A percentile compares a stretch with the other conserved stretches of the same genome.
Evolutionary conservation across 2,113 vertebrate species (phyloP).

Genomic region (Notechis scutatus): DNA sequence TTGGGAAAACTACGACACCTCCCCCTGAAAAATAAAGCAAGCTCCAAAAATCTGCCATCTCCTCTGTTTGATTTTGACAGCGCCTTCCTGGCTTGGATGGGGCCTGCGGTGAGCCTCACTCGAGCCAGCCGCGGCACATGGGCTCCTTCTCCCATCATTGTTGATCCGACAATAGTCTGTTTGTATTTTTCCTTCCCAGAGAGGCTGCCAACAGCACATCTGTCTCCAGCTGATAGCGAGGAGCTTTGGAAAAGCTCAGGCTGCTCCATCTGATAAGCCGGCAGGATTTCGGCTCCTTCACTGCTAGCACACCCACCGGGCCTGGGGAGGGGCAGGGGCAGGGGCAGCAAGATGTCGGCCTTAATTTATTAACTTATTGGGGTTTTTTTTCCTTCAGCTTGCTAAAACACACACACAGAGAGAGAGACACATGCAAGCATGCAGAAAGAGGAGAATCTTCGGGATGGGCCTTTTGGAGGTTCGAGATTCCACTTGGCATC

Average conservation of each 20-base stretch:
- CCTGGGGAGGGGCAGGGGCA: not conserved
- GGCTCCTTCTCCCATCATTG: slow-evolving; percentile 68
- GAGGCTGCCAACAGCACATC: slow-evolving; percentile 74
- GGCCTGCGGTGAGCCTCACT: slow-evolving; percentile 44
- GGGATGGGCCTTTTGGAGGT: too few species aligned
- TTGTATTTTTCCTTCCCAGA: slow-evolving; percentile 69
- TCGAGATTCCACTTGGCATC: not conserved
- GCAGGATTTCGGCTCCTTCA: slow-evolving; percentile 57
- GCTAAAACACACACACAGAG: not conserved
- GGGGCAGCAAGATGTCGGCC: not conserved
- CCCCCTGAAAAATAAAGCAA: not conserved
- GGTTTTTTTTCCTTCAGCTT: not conserved
- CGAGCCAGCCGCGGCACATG: slow-evolving; percentile 51
- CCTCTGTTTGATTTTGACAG: slow-evolving; percentile 51
- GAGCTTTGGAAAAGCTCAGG: slow-evolving; percentile 66
- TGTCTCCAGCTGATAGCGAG: slow-evolving; percentile 81
- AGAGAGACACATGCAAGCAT: rapidly evolving
- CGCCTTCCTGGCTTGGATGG: slow-evolving; percentile 58
- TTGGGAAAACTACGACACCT: slow-evolving; percentile 32
- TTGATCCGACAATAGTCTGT: slow-evolving; percentile 67
- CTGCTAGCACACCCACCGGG: not conserved
- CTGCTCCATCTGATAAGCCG: slow-evolving; percentile 67
- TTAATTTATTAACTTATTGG: not conserved
- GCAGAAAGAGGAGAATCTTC: not conserved
- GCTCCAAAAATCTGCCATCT: slow-evolving; percentile 40